phyloP scores from a whole-genome alignment of 2,888 invertebrate genomes.

The Papilio elwesi region DNA sequence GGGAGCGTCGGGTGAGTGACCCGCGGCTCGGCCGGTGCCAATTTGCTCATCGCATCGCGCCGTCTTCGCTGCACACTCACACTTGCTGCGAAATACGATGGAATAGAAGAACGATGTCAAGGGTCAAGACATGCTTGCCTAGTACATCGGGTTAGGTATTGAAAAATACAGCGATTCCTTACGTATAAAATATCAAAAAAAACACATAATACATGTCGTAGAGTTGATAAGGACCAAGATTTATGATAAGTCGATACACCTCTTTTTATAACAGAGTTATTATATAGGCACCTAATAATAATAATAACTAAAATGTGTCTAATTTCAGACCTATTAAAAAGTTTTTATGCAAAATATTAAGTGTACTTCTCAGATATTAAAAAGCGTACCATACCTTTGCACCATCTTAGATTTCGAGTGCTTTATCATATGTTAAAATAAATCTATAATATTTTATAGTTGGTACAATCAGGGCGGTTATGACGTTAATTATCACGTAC shows the following conservation, averaged over 20 bases:
- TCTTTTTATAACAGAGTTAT: no score
- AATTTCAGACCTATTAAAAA: no score
- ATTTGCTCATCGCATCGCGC: slow-evolving; percentile 80
- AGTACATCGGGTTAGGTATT: slow-evolving; percentile 4
- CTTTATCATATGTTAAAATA: no score
- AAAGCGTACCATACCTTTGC: no score
- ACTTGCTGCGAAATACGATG: slow-evolving; percentile 49
- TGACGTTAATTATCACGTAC: not conserved
- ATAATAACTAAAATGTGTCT: no score
- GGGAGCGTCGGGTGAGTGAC: slow-evolving; percentile 70
- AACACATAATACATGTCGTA: not conserved
- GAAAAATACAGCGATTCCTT: not conserved
- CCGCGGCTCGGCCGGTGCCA: slow-evolving; percentile 78
- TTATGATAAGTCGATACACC: not conserved
- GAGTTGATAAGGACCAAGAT: not conserved
- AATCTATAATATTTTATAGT: no score
- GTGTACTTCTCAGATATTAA: no score
- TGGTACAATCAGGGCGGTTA: not conserved
- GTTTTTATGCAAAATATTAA: no score
- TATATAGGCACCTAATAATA: no score
- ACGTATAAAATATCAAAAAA: not conserved
- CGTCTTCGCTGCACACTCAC: slow-evolving; percentile 75
- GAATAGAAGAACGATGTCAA: slow-evolving; percentile 57
- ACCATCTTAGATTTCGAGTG: no score
- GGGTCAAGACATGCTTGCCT: slow-evolving; percentile 44